Conservation (phyloP, 1,140 invertebrate species). For the Ruditapes philippinarum region DNA sequence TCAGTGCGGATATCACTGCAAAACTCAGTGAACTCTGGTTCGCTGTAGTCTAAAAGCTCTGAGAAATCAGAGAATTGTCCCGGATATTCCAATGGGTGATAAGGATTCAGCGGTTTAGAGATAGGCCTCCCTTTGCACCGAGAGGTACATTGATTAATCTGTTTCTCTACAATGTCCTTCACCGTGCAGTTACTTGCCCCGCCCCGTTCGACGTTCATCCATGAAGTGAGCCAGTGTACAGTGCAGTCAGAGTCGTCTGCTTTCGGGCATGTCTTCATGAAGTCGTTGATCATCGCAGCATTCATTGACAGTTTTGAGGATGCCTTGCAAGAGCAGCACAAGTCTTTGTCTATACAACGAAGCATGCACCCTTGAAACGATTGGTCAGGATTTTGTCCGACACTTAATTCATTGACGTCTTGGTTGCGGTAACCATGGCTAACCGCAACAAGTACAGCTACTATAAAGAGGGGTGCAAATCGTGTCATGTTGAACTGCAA, state of each 20-base stretch:
- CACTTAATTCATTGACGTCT: too few species aligned
- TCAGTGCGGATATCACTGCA: background rate
- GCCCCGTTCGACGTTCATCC: background rate
- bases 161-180: background rate
- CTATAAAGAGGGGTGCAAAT: too few species aligned
- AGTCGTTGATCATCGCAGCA: slow-evolving; percentile 6
- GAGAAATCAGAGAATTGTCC: too few species aligned
- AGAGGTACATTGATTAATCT: background rate
- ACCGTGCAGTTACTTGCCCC: background rate
- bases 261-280: background rate
- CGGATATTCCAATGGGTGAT: background rate
- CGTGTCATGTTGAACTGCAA: too few species aligned
- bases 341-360: background rate
- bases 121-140: background rate
- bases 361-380: slow-evolving; percentile 4
- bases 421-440: too few species aligned
- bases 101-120: slow-evolving; percentile 26
- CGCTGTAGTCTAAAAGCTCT: background rate
- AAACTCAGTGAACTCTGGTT: background rate
- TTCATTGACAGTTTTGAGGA: background rate
- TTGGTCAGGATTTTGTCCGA: too few species aligned
- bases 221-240: background rate
- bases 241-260: background rate
- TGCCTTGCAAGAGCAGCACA: slow-evolving; percentile 1
- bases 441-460: too few species aligned